A percentile compares a stretch with the other conserved stretches of the same genome.
phyloP scores from a whole-genome alignment of 2,888 invertebrate genomes.

The Hedya salicella region DNA sequence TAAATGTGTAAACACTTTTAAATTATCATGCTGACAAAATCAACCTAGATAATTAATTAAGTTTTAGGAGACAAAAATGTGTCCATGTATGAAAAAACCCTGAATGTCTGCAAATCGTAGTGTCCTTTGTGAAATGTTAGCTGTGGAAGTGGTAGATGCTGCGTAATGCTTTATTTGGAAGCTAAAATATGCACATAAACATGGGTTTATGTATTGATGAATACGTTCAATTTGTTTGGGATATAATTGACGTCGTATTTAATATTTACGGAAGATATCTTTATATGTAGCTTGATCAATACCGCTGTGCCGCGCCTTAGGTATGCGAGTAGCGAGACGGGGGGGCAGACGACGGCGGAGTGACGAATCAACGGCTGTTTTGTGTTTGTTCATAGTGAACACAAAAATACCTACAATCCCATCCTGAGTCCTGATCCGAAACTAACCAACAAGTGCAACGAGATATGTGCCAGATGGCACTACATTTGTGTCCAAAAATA shows the following conservation, averaged over 20 bases:
- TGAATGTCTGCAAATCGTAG: slow-evolving; percentile 6
- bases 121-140: slow-evolving; percentile 47
- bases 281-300: too few species aligned
- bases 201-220: too few species aligned
- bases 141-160: slow-evolving; percentile 54
- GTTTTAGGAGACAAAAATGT: not conserved
- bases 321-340: too few species aligned
- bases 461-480: not conserved
- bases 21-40: too few species aligned
- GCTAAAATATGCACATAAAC: slow-evolving; percentile 25
- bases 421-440: slow-evolving; percentile 28
- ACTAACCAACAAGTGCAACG: not conserved
- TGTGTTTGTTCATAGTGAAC: slow-evolving; percentile 45
- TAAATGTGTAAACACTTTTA: too few species aligned
- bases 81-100: not conserved
- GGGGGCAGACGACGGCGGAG: too few species aligned
- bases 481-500: not conserved
- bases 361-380: too few species aligned
- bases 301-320: too few species aligned
- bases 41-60: too few species aligned
- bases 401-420: slow-evolving; percentile 30
- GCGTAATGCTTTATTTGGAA: slow-evolving; percentile 36
- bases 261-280: too few species aligned
- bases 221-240: too few species aligned
- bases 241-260: too few species aligned